Conservation (phyloP, 2,113 vertebrate species). For the Petroica traversi region DNA sequence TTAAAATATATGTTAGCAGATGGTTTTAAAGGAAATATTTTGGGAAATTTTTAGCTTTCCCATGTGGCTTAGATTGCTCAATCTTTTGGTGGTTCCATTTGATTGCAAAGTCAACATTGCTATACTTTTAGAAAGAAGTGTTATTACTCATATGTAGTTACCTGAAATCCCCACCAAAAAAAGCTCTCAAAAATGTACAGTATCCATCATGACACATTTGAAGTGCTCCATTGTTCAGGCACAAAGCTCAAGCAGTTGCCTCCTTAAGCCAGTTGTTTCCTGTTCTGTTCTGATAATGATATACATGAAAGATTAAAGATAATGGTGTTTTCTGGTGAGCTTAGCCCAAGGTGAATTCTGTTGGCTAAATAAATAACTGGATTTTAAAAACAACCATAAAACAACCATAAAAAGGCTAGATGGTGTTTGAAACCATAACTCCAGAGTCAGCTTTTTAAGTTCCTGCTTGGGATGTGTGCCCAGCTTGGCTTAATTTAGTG, state of each 20-base stretch:
- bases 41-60: not conserved
- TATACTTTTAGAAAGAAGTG: not conserved
- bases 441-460: not conserved
- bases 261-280: not conserved
- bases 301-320: slow-evolving; percentile 45
- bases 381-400: not conserved
- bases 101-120: not conserved
- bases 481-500: not conserved
- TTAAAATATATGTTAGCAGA: not conserved
- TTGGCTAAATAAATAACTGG: slow-evolving; percentile 20
- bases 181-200: not conserved
- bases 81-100: not conserved
- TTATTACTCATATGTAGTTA: not conserved
- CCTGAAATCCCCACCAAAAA: not conserved
- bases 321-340: not conserved
- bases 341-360: not conserved
- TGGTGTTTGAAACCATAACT: not conserved
- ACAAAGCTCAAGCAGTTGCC: not conserved
- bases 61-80: not conserved
- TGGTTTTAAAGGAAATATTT: slow-evolving; percentile 5
- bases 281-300: not conserved
- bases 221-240: not conserved
- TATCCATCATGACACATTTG: not conserved
- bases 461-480: not conserved
- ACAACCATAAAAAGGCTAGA: not conserved